These are phyloP conservation scores for Hiodon tergisus DNA, from an alignment of 2,113 vertebrate genomes.

Conservation along the genomic window DNA sequence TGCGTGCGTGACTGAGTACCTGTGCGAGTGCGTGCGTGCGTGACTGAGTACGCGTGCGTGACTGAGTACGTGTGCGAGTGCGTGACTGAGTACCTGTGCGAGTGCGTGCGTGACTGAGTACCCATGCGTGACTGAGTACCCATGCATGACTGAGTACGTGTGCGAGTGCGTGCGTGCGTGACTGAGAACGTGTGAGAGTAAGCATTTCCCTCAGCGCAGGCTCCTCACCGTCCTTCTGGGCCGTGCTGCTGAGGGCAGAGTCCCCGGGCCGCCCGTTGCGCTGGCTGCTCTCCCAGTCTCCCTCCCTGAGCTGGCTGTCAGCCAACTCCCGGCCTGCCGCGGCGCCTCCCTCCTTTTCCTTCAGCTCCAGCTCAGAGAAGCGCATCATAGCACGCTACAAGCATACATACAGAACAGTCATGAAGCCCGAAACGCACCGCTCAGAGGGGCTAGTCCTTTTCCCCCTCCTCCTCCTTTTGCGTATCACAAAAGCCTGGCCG, in stretches of 20 bases:
- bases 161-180: constrained; percentile 36
- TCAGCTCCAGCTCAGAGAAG: constrained; percentile 97
- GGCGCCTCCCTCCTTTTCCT: constrained; percentile 82
- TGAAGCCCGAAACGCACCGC: constrained; percentile 54
- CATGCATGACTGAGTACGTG: constrained; percentile 47
- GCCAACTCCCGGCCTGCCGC: constrained; percentile 81
- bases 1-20: constrained; percentile 37
- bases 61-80: not conserved
- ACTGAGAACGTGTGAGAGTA: not conserved
- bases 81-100: constrained; percentile 21
- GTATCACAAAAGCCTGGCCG: too few species aligned
- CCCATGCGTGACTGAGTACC: constrained; percentile 43
- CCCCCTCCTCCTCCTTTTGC: not conserved
- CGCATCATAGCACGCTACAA: constrained; percentile 97
- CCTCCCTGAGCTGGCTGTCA: constrained; percentile 78
- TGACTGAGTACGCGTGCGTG: constrained; percentile 6
- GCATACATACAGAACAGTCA: constrained; percentile 60
- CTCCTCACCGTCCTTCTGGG: constrained; percentile 58
- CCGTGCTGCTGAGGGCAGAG: constrained; percentile 16
- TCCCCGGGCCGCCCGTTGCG: constrained; percentile 61
- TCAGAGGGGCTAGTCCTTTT: not conserved
- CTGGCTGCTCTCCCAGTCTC: constrained; percentile 78
- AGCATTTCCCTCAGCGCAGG: not conserved
- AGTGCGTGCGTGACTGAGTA: constrained; percentile 29
- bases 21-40: constrained; percentile 37